Evolutionary conservation across 2,888 invertebrate species (phyloP), one percentile per base, ranked within the genome.

Genomic region (Rotaria socialis): DNA sequence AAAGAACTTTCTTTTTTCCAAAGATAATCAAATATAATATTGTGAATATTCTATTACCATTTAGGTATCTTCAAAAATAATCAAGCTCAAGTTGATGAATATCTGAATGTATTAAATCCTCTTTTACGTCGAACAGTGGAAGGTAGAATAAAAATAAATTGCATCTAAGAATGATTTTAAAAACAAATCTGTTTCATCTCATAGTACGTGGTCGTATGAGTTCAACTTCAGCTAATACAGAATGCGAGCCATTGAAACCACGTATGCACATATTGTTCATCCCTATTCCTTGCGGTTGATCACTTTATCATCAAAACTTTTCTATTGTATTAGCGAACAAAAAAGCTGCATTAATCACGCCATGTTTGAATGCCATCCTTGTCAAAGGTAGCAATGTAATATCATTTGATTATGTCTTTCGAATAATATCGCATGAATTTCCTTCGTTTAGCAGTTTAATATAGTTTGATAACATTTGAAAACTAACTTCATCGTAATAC

Each of bases 41-140:
- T 47, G 8, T 47, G 47, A 47, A 47, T 47, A 47, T 47, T 8
- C 5, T 47, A 47, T 8, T 47, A 7, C 47, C 43, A 86, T 88
- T n/a, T 88, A 91, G 91, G 90, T 87, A 88, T 91, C 55, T 92
- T 92, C 88, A 89, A 90, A 80, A 90, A 95, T 35, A 92, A 95
- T 88, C 94, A 95, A 6, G 95, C 95, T 85, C 96, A 96, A 92
- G 95, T 96, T n/a, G 94, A 95, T 88, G 94, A 96, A 90, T 98
- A 96, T 91, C 95, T 96, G 91, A 94, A 94, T 88, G 92, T 96
- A 88, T 92, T 97, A 75, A 94, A 96, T 89, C 93, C 94, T 74
- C 93, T 96, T 89, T 93, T 97, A 89, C 94, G 88, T 84, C 87
- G 88, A 41, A 89, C 89, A n/a, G 88, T 88, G 80, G 93, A 94